These are phyloP conservation scores for Amblyornis subalaris DNA, from an alignment of 2,113 vertebrate species.

Conservation along the genomic window DNA sequence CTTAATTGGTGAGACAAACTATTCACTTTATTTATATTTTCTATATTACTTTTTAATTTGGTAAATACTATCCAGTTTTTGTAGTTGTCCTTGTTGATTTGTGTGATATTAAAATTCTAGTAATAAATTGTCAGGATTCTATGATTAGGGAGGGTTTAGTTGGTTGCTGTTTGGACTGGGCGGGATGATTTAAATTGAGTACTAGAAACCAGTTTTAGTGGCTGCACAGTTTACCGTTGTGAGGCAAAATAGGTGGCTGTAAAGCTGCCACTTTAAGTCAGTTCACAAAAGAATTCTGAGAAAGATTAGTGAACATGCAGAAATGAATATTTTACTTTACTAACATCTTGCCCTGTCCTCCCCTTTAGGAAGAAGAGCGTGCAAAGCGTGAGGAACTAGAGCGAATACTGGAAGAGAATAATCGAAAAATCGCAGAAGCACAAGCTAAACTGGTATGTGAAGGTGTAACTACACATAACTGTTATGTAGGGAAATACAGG, in stretches of 20 bases:
- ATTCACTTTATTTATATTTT: slow-evolving; percentile 95
- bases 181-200: slow-evolving; percentile 79
- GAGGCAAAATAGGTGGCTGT: slow-evolving; percentile 76
- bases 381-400: slow-evolving; percentile 98
- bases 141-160: slow-evolving; percentile 84
- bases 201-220: slow-evolving; percentile 77
- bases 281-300: slow-evolving; percentile 74
- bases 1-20: slow-evolving; percentile 99
- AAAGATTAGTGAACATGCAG: slow-evolving; percentile 74
- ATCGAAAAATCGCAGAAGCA: slow-evolving; percentile 99
- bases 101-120: slow-evolving; percentile 83
- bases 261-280: slow-evolving; percentile 78
- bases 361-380: slow-evolving; percentile 98
- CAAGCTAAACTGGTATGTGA: slow-evolving; percentile 96
- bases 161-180: slow-evolving; percentile 85
- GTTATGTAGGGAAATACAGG: neutral
- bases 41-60: slow-evolving; percentile 86
- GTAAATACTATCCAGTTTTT: slow-evolving; percentile 86
- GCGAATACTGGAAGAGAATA: slow-evolving; percentile 99
- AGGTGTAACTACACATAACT: neutral
- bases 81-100: slow-evolving; percentile 88
- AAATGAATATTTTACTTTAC: slow-evolving; percentile 71
- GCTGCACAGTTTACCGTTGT: slow-evolving; percentile 75
- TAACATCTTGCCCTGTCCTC: slow-evolving; percentile 91
- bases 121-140: slow-evolving; percentile 75